These are phyloP conservation scores for Coturnix japonica DNA, from an alignment of 2,113 vertebrate genomes.

Conservation along the genomic window DNA sequence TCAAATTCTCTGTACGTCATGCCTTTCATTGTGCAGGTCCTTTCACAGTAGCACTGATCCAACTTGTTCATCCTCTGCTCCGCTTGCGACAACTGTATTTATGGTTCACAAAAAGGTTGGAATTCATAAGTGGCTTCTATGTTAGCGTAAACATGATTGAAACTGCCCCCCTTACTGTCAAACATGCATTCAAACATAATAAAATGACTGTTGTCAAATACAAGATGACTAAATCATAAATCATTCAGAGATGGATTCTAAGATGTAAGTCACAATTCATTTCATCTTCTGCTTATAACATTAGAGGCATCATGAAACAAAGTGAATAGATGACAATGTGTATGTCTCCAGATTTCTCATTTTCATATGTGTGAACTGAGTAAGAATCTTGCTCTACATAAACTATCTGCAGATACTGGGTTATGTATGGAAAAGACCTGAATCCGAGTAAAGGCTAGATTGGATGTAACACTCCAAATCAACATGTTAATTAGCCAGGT, in stretches of 20 bases:
- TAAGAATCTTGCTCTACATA: neutral
- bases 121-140: neutral
- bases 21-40: slow-evolving; percentile 93
- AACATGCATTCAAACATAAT: neutral
- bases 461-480: neutral
- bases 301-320: neutral
- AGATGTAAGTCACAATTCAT: neutral
- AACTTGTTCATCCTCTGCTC: slow-evolving; percentile 97
- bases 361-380: neutral
- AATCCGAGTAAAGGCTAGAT: neutral
- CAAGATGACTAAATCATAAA: neutral
- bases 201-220: neutral
- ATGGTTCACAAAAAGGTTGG: slow-evolving; percentile 45
- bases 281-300: neutral
- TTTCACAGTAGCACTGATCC: slow-evolving; percentile 98
- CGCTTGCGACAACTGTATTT: slow-evolving; percentile 90
- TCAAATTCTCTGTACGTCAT: slow-evolving; percentile 93
- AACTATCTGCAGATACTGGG: neutral
- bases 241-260: neutral
- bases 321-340: neutral
- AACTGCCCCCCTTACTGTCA: neutral
- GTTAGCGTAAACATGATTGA: neutral
- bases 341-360: neutral
- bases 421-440: neutral
- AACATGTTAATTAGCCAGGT: neutral